These are phyloP conservation scores for Lanistes nyassanus DNA, from an alignment of 1,140 invertebrate genomes.

Conservation along the genomic window DNA sequence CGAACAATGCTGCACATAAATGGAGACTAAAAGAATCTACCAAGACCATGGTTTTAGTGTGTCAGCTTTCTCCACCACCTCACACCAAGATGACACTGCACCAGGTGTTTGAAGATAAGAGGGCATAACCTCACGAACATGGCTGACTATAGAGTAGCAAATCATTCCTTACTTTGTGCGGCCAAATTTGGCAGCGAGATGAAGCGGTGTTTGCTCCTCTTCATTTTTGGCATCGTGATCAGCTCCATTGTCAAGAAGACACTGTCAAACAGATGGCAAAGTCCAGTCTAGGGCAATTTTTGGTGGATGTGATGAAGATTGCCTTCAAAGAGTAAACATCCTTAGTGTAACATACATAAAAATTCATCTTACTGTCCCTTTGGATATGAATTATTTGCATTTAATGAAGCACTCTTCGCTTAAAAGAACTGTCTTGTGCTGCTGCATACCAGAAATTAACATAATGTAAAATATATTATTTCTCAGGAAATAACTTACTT, in stretches of 20 bases:
- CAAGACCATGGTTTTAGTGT: background rate
- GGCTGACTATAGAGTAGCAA: background rate
- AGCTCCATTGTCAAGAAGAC: constrained; percentile 63
- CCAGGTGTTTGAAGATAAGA: background rate
- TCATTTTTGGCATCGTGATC: constrained; percentile 69
- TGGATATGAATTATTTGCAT: too few species aligned
- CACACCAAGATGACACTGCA: background rate
- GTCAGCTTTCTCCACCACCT: background rate
- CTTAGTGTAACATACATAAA: too few species aligned
- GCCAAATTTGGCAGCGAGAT: constrained; percentile 68
- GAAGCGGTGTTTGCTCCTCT: constrained; percentile 69
- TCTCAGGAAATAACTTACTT: too few species aligned
- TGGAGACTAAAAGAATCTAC: constrained; percentile 1
- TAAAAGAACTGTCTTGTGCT: too few species aligned
- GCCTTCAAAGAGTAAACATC: too few species aligned
- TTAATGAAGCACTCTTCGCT: too few species aligned
- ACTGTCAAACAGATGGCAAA: constrained; percentile 41
- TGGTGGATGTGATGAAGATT: too few species aligned
- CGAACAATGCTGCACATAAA: constrained; percentile 74
- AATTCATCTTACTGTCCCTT: too few species aligned
- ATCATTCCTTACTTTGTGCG: constrained; percentile 63
- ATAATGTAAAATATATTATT: too few species aligned
- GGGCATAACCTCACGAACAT: background rate
- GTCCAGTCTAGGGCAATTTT: background rate
- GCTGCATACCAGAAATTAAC: too few species aligned